These are phyloP conservation scores for Hermodice carunculata DNA, from an alignment of 2,888 invertebrate genomes.

Conservation along the genomic window DNA sequence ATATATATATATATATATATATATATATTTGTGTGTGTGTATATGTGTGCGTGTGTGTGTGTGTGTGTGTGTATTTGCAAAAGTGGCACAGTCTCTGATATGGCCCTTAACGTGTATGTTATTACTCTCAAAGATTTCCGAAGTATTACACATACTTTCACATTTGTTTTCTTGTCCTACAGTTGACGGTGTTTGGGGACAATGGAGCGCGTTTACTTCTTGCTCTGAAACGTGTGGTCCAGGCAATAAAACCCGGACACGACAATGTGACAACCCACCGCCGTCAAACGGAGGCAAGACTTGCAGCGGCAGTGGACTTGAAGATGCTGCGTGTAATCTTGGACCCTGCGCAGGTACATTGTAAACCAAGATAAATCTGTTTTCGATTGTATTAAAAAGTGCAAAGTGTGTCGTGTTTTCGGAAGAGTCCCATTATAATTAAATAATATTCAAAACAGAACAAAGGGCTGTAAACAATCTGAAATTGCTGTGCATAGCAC, in stretches of 20 bases:
- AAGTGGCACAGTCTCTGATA: too few relatives aligned
- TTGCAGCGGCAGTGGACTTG: slow-evolving; percentile 2
- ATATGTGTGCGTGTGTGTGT: neutral
- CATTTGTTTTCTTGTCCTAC: neutral
- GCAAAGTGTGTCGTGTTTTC: too few relatives aligned
- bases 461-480: too few relatives aligned
- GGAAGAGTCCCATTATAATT: too few relatives aligned
- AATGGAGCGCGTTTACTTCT: slow-evolving; percentile 33
- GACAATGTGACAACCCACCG: slow-evolving; percentile 3
- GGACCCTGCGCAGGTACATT: slow-evolving; percentile 13
- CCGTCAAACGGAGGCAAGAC: slow-evolving; percentile 1
- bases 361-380: too few relatives aligned
- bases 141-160: too few relatives aligned
- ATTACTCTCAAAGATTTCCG: too few relatives aligned
- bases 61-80: neutral
- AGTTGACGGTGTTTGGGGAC: slow-evolving; percentile 40
- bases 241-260: neutral
- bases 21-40: neutral
- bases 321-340: neutral
- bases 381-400: too few relatives aligned
- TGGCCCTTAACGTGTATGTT: too few relatives aligned
- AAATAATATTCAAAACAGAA: too few relatives aligned
- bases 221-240: slow-evolving; percentile 35
- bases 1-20: neutral
- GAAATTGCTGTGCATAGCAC: too few relatives aligned